Percentiles rank a stretch among this genome's conserved stretches.
Conservation (phyloP, 2,888 invertebrate genomes). For the Gonocerus acuteangulatus region DNA sequence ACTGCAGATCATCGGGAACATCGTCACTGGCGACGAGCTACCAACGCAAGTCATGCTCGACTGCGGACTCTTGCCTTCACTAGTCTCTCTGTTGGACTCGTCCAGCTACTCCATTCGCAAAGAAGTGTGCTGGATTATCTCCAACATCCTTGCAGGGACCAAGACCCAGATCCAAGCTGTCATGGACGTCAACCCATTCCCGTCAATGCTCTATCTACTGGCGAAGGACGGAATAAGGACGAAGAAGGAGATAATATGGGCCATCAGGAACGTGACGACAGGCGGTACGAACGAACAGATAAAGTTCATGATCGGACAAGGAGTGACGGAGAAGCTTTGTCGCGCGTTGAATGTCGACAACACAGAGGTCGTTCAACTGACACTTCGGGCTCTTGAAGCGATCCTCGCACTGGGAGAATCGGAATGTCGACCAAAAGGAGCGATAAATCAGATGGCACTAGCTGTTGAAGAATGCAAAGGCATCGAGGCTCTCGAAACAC, state of each 20-base stretch:
- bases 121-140: constrained; percentile 95
- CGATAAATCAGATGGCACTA: background rate
- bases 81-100: constrained; percentile 67
- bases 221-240: constrained; percentile 85
- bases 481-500: constrained; percentile 2
- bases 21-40: constrained; percentile 91
- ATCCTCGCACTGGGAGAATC: background rate
- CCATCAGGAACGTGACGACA: constrained; percentile 91
- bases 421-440: background rate
- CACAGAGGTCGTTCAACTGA: background rate
- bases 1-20: constrained; percentile 92
- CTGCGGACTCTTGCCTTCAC: constrained; percentile 77
- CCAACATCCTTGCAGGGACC: constrained; percentile 94
- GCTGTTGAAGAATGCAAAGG: constrained; percentile 11
- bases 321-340: background rate
- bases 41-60: constrained; percentile 93
- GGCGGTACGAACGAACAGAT: constrained; percentile 89
- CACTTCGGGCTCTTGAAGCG: background rate
- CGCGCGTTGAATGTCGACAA: background rate
- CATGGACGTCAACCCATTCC: constrained; percentile 87
- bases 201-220: constrained; percentile 79
- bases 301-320: background rate
- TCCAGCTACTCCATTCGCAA: constrained; percentile 79
- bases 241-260: constrained; percentile 93
- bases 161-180: constrained; percentile 90